Percentiles rank a stretch among this genome's conserved stretches.
phyloP scores from a whole-genome alignment of 2,797 vertebrate species.

The Picus viridis region DNA sequence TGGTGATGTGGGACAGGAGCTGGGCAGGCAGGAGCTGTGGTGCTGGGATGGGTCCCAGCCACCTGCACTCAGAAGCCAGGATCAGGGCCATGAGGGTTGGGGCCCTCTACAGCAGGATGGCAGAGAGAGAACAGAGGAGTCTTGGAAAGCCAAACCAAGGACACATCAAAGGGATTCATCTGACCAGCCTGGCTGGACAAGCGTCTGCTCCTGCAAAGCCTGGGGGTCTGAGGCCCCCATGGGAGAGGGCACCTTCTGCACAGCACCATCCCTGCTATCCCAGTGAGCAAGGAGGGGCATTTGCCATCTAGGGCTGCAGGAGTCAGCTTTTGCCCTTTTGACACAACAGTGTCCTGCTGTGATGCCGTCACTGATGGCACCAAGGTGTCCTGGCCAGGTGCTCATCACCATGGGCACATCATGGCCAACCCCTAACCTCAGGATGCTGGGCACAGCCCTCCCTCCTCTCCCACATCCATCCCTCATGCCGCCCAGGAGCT shows the following conservation, averaged over 20 bases:
- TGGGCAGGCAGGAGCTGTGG: not conserved
- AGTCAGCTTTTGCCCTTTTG: fast-evolving
- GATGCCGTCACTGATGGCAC: fast-evolving
- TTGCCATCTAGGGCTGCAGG: no score
- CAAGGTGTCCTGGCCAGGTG: fast-evolving
- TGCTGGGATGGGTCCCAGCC: not conserved
- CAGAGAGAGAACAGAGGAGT: not conserved
- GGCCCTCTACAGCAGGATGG: not conserved
- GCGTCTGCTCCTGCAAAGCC: not conserved
- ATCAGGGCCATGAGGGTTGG: fast-evolving
- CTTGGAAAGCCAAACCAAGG: not conserved
- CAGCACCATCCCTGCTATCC: not conserved
- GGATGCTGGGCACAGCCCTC: fast-evolving
- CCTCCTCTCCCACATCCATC: not conserved
- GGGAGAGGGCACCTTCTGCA: not conserved
- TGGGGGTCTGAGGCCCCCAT: fast-evolving
- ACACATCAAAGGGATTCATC: not conserved
- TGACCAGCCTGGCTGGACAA: fast-evolving
- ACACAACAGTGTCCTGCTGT: fast-evolving
- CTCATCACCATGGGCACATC: fast-evolving
- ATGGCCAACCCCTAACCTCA: fast-evolving
- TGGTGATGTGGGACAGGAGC: not conserved
- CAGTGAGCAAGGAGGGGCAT: not conserved
- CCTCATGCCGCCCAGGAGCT: not conserved
- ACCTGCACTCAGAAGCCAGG: not conserved